These are phyloP conservation scores for Therioaphis trifolii DNA, from an alignment of 2,888 invertebrate genomes.

Conservation along the genomic window DNA sequence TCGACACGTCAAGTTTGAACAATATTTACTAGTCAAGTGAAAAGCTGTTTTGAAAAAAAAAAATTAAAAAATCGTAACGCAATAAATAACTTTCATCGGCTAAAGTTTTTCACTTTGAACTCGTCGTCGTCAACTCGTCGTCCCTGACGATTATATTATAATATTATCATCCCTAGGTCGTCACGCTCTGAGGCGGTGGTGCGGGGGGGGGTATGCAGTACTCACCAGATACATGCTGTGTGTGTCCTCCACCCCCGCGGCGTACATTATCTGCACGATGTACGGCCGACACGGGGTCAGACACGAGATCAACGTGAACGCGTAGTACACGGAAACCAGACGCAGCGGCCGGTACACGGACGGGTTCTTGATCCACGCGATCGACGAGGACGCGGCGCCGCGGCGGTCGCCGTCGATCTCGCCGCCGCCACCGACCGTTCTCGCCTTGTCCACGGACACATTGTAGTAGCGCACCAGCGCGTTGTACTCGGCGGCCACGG, in stretches of 20 bases:
- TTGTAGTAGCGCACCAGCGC: conserved; percentile 33
- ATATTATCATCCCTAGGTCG: no score
- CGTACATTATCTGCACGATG: conserved; percentile 14
- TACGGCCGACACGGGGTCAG: conserved; percentile 39
- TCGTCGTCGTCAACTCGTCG: no score
- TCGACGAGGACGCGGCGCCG: background rate
- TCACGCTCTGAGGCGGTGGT: no score
- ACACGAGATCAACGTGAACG: conserved; percentile 38
- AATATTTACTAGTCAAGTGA: no score
- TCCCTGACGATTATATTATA: no score
- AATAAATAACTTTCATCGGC: no score
- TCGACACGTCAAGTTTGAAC: no score
- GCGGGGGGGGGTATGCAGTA: no score
- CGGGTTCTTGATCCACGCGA: background rate
- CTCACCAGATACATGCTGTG: conserved; percentile 32
- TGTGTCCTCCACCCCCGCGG: conserved; percentile 14
- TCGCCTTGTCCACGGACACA: background rate
- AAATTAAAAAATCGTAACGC: no score
- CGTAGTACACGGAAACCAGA: conserved; percentile 1
- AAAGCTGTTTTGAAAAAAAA: no score
- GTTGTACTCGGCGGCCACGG: conserved; percentile 25
- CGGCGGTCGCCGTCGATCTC: background rate
- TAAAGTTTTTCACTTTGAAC: no score
- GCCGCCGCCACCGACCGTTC: no score
- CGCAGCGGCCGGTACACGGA: conserved; percentile 33